These are phyloP conservation scores for Uropsilus gracilis DNA, from an alignment of 2,113 vertebrate species.

Conservation along the genomic window DNA sequence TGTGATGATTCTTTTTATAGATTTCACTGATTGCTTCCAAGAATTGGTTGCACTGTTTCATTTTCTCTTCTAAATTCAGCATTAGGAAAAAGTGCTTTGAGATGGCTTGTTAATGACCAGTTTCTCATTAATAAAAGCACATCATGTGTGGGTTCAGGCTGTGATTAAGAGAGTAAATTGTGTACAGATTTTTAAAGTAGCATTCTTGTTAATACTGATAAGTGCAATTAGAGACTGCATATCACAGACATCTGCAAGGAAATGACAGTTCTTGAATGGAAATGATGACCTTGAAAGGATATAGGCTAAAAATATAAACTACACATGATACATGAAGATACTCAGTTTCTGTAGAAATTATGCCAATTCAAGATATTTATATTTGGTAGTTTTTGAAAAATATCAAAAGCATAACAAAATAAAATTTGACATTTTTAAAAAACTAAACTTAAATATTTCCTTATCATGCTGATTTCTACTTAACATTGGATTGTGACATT, in stretches of 20 bases:
- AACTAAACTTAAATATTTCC: slow-evolving; percentile 40
- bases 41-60: slow-evolving; percentile 24
- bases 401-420: background rate
- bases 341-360: slow-evolving; percentile 60
- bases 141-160: slow-evolving; percentile 68
- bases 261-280: slow-evolving; percentile 72
- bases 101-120: slow-evolving; percentile 68
- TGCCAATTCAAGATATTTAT: slow-evolving; percentile 18
- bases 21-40: slow-evolving; percentile 53
- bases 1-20: slow-evolving; percentile 52
- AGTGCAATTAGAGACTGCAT: slow-evolving; percentile 79
- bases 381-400: slow-evolving; percentile 37
- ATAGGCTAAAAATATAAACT: slow-evolving; percentile 74
- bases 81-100: slow-evolving; percentile 56
- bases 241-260: slow-evolving; percentile 78
- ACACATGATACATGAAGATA: slow-evolving; percentile 54
- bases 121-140: slow-evolving; percentile 73
- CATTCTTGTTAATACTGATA: slow-evolving; percentile 82
- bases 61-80: slow-evolving; percentile 46
- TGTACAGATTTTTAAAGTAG: slow-evolving; percentile 84
- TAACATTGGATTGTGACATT: background rate
- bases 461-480: slow-evolving; percentile 1
- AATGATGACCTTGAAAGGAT: slow-evolving; percentile 66
- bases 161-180: slow-evolving; percentile 81
- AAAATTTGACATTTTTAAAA: slow-evolving; percentile 26